These are phyloP conservation scores for Agapostemon virescens DNA, from an alignment of 2,888 invertebrate genomes.

Conservation along the genomic window DNA sequence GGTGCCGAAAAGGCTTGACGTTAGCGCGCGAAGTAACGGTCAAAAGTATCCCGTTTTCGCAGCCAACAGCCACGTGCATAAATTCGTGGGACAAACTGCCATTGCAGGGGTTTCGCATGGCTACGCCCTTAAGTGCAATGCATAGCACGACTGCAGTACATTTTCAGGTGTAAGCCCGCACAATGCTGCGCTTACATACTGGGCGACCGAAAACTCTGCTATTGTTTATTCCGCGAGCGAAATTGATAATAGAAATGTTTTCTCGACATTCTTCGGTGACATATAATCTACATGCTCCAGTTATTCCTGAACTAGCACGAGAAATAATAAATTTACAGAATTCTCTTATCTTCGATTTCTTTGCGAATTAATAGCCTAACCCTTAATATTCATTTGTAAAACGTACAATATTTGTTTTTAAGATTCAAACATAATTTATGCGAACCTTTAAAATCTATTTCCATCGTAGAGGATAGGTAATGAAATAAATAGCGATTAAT, in stretches of 20 bases:
- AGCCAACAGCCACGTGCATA: constrained; percentile 54
- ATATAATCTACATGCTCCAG: background rate
- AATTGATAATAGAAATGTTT: background rate
- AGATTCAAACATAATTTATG: too few species aligned
- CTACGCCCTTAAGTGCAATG: constrained; percentile 67
- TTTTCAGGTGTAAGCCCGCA: constrained; percentile 49
- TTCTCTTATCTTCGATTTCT: too few species aligned
- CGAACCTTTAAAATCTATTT: too few species aligned
- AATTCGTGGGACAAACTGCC: constrained; percentile 63
- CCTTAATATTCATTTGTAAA: too few species aligned
- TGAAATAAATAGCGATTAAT: too few species aligned
- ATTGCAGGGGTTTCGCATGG: constrained; percentile 66
- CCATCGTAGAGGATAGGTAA: too few species aligned
- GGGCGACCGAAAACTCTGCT: constrained; percentile 23
- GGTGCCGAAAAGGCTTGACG: constrained; percentile 58
- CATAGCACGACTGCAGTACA: constrained; percentile 55
- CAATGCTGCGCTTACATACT: constrained; percentile 15
- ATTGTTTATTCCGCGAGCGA: background rate
- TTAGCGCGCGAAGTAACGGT: constrained; percentile 53
- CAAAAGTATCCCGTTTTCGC: constrained; percentile 62
- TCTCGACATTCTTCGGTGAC: background rate
- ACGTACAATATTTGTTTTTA: too few species aligned
- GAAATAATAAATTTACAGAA: too few species aligned
- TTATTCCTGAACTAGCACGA: background rate
- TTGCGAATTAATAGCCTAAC: too few species aligned